These are phyloP conservation scores for Mizuhopecten yessoensis DNA, from an alignment of 1,140 invertebrate genomes.

Conservation along the genomic window DNA sequence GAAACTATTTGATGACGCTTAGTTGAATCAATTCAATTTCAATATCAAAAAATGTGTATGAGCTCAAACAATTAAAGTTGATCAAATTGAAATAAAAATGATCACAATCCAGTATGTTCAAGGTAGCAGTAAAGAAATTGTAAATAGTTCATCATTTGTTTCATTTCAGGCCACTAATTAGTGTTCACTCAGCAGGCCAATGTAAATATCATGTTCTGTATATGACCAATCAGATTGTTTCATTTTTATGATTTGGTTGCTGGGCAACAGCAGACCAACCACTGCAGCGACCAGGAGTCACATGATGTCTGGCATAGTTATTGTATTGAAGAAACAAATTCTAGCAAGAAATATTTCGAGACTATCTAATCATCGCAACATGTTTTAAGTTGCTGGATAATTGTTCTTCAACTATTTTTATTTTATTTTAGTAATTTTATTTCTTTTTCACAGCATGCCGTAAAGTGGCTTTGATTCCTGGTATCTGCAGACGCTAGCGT, in stretches of 20 bases:
- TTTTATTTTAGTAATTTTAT: too few relatives aligned
- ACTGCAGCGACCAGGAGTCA: not conserved
- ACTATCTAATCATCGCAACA: not conserved
- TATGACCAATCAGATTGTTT: slow-evolving; percentile 15
- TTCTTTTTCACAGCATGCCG: not conserved
- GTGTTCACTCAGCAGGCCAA: not conserved
- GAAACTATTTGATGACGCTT: too few relatives aligned
- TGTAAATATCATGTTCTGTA: slow-evolving; percentile 23
- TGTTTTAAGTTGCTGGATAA: not conserved
- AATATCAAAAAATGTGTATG: too few relatives aligned
- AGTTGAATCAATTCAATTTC: too few relatives aligned
- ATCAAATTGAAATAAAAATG: too few relatives aligned
- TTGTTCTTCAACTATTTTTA: not conserved
- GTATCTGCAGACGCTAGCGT: not conserved
- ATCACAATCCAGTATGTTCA: not conserved
- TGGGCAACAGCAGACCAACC: not conserved
- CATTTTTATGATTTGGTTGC: not conserved
- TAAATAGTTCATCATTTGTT: not conserved
- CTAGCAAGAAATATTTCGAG: not conserved
- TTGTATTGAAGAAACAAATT: not conserved
- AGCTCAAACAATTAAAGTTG: too few relatives aligned
- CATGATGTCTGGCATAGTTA: not conserved
- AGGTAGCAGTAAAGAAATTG: not conserved
- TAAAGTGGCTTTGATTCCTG: not conserved
- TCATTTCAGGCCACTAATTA: not conserved